A percentile compares a stretch with the other conserved stretches of the same genome.
phyloP scores from a whole-genome alignment of 2,113 vertebrate genomes.

The Chamaetylas fuelleborni region DNA sequence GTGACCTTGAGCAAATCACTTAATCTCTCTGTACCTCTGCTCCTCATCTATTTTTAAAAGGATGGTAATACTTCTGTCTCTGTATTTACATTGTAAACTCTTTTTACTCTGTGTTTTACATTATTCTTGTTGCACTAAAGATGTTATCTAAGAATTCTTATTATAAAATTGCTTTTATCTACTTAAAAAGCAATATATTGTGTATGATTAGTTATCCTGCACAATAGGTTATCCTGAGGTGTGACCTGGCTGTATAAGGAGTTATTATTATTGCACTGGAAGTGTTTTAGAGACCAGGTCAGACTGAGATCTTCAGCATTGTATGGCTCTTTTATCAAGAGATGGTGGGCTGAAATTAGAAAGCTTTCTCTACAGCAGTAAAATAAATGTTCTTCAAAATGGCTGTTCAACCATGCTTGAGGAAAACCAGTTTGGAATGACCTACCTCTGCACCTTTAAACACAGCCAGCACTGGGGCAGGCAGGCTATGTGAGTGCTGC shows the following conservation, averaged over 20 bases:
- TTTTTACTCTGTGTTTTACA: background rate
- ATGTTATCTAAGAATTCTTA: background rate
- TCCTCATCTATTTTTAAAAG: slow-evolving; percentile 39
- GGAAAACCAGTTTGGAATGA: background rate
- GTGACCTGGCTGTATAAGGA: background rate
- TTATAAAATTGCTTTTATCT: background rate
- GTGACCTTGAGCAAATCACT: slow-evolving; percentile 38
- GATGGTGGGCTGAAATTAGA: background rate
- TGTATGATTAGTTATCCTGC: background rate
- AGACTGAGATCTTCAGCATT: background rate
- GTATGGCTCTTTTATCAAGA: background rate
- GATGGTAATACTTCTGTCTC: background rate
- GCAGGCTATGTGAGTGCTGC: background rate
- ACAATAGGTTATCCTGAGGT: background rate
- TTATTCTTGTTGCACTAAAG: background rate
- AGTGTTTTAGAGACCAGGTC: background rate
- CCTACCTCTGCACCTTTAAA: background rate
- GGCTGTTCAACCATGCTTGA: background rate
- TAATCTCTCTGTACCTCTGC: background rate
- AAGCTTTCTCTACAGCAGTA: background rate
- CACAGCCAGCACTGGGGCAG: background rate
- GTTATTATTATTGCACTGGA: background rate
- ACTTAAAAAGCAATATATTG: background rate
- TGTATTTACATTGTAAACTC: slow-evolving; percentile 22
- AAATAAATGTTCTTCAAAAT: background rate